Evolutionary conservation across 2,113 vertebrate genomes (phyloP).

Genomic region (Coreoperca whiteheadi): DNA sequence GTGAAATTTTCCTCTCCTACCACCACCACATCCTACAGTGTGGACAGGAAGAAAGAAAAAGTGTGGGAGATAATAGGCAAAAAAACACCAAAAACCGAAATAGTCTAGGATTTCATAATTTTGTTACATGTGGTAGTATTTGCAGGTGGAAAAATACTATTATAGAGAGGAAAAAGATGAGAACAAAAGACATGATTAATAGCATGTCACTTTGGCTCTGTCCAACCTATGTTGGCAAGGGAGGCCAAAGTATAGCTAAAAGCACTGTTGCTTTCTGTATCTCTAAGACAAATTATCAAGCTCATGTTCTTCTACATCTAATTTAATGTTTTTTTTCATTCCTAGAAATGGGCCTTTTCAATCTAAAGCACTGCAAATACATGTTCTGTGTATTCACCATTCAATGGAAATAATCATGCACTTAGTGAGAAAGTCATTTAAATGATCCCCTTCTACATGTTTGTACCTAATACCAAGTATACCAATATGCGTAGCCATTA

Average conservation of each 20-base stretch:
- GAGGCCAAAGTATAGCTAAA: background rate
- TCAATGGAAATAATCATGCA: constrained; percentile 1
- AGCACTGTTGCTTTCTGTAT: background rate
- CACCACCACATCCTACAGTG: constrained; percentile 91
- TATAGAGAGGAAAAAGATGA: background rate
- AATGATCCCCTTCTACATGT: background rate
- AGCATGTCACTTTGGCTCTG: background rate
- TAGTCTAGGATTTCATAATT: background rate
- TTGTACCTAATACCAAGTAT: background rate
- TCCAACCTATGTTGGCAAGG: background rate
- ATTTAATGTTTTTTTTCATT: background rate
- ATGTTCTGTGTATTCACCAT: background rate
- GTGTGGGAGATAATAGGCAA: constrained; percentile 2
- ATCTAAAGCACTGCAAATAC: background rate
- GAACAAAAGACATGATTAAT: constrained; percentile 2
- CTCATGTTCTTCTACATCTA: background rate
- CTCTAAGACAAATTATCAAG: background rate
- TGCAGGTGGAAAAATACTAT: background rate
- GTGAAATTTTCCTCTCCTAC: constrained; percentile 97
- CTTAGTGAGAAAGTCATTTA: background rate
- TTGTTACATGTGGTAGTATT: background rate
- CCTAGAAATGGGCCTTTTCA: background rate
- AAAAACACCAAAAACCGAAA: background rate
- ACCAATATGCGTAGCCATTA: background rate
- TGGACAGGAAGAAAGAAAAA: constrained; percentile 5